These are phyloP conservation scores for Passer montanus DNA, from an alignment of 2,113 vertebrate species.

Conservation along the genomic window DNA sequence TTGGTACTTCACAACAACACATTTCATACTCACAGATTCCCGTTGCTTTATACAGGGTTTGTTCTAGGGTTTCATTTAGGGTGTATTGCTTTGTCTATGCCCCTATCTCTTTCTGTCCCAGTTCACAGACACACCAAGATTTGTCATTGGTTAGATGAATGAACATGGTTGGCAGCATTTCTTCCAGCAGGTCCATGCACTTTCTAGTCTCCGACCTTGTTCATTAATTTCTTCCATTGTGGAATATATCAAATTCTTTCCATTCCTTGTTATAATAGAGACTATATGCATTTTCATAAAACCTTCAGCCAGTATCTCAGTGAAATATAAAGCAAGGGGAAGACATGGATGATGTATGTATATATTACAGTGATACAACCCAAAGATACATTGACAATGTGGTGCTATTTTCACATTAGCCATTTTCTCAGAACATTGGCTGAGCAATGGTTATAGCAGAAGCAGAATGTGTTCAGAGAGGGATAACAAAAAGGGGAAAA, in stretches of 20 bases:
- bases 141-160: not conserved
- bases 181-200: not conserved
- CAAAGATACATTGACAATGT: not conserved
- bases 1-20: fast-evolving
- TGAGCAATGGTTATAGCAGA: not conserved
- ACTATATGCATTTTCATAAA: not conserved
- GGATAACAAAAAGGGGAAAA: not conserved
- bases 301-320: not conserved
- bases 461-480: not conserved
- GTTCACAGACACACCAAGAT: not conserved
- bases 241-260: not conserved
- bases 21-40: not conserved
- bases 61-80: not conserved
- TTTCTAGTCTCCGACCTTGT: not conserved
- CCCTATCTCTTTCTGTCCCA: not conserved
- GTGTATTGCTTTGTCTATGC: not conserved
- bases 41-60: not conserved
- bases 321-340: not conserved
- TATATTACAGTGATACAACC: not conserved
- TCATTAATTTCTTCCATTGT: not conserved
- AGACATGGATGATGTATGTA: not conserved
- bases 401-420: not conserved
- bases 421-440: conserved; percentile 3
- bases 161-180: fast-evolving
- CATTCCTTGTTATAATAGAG: not conserved